These are phyloP conservation scores for Anniella stebbinsi DNA, from an alignment of 2,797 vertebrate genomes.

Conservation along the genomic window DNA sequence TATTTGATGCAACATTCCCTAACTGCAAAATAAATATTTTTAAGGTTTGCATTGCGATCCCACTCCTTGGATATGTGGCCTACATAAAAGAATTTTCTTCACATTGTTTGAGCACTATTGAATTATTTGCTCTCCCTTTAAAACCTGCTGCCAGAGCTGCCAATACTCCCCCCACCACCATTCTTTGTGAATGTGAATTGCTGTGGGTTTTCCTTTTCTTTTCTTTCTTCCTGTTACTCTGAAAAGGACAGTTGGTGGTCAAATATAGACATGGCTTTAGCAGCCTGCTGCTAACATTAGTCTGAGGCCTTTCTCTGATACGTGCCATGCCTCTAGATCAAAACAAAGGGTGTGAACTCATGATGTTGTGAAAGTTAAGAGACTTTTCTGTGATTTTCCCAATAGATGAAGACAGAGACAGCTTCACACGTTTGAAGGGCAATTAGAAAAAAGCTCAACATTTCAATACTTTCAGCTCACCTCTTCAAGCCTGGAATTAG, in stretches of 20 bases:
- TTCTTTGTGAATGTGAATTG: conserved; percentile 29
- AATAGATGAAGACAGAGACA: conserved; percentile 35
- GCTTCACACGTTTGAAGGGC: conserved; percentile 44
- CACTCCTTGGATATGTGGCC: neutral
- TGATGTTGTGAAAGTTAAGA: conserved; percentile 49
- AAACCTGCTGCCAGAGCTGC: conserved; percentile 33
- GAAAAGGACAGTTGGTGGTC: conserved; percentile 39
- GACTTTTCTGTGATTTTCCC: conserved; percentile 48
- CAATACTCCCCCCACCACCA: neutral
- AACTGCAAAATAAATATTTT: conserved; percentile 54
- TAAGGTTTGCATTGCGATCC: conserved; percentile 40
- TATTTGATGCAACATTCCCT: conserved; percentile 46
- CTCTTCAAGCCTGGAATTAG: conserved; percentile 8
- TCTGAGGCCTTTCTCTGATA: conserved; percentile 40
- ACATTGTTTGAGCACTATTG: conserved; percentile 32
- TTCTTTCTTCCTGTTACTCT: conserved; percentile 38
- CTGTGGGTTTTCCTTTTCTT: conserved; percentile 39
- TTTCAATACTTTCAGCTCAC: conserved; percentile 40
- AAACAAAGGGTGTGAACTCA: conserved; percentile 42
- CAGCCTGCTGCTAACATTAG: conserved; percentile 51
- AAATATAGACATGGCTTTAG: conserved; percentile 32
- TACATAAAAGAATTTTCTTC: conserved; percentile 16
- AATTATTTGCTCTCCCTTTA: conserved; percentile 48
- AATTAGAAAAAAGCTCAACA: conserved; percentile 40
- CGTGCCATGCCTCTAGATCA: conserved; percentile 15